Base-by-base conservation (phyloP, 2,113 vertebrate genomes). In the Gambusia holbrooki region DNA sequence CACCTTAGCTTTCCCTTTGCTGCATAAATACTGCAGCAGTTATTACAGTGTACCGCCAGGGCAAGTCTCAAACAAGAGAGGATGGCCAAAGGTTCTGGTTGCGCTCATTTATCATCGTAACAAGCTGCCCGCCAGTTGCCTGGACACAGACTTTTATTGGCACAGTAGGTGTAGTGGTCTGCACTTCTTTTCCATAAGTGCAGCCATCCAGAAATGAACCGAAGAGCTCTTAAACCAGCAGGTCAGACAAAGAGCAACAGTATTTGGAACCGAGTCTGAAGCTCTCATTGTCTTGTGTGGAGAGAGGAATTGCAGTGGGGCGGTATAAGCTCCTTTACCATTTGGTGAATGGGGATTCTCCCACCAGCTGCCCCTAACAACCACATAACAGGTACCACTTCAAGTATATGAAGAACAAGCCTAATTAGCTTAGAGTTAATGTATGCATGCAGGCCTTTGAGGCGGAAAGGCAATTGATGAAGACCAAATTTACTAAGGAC, bases 341-440 rank as follows among this genome's bases (percentile, higher is more conserved):
- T 76, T 65, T 71, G 71, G 84, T 80, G 75, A 81, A 62, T 78
- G 62, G 82, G 80, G 80, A 76, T 80, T 83, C 79, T 77, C 88
- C 88, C 79, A 85, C 62, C 61, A 17, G 86, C 73, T 88, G 83
- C 90, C 92, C 90, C 19, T 85, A 89, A 85, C 84, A 88, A 93
- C 93, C 79, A 40, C 69, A 77, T 69, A 79, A 67, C 54, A 40
- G 85, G 80, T 76, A 79, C 58, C 62, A 37, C 79, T 82, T 32
- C 25, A 69, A 54, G 48, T 83, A 51, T 87, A 86, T 73, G 66
- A 79, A 64, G 74, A 69, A 60, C 62, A 22, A 63, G 62, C 2
- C 75, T 86, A 72, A 88, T 93, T 94, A 88, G 87, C 83, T 83
- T 87, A 74, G 62, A 76, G 76, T 66, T 89, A 84, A 93, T 91